Conservation (phyloP, 1,140 invertebrate genomes). For the Rhopalosiphum maidis region DNA sequence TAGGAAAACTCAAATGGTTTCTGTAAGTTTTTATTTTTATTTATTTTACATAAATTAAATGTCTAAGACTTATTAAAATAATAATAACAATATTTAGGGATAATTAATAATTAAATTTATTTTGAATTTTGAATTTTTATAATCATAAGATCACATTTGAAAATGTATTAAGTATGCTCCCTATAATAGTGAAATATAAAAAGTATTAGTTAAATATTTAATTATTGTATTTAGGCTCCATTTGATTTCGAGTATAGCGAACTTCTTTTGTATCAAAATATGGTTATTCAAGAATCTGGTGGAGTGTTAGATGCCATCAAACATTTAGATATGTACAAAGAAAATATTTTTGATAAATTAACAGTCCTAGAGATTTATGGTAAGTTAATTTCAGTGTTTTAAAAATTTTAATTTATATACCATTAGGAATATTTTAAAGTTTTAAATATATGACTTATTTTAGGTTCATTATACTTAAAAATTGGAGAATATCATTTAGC, state of each 20-base stretch:
- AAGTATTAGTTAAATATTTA: neutral
- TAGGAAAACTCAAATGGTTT: conserved; percentile 59
- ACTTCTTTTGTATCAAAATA: conserved; percentile 94
- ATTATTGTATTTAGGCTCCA: conserved; percentile 67
- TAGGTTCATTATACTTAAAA: conserved; percentile 71
- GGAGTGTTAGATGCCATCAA: conserved; percentile 78
- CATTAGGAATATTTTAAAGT: neutral
- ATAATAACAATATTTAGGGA: too few relatives aligned
- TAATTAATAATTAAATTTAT: too few relatives aligned
- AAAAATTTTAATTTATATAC: neutral
- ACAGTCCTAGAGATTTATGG: conserved; percentile 88
- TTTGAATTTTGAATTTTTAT: too few relatives aligned
- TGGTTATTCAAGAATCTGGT: conserved; percentile 93
- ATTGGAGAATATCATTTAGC: conserved; percentile 75
- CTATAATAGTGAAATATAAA: too few relatives aligned
- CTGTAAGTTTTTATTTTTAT: conserved; percentile 54
- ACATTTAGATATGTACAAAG: conserved; percentile 85
- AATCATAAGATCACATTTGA: too few relatives aligned
- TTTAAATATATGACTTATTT: conserved; percentile 59
- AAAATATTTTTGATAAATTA: conserved; percentile 93
- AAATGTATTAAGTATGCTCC: too few relatives aligned
- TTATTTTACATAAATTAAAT: neutral
- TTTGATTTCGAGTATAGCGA: conserved; percentile 98
- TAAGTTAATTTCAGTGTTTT: conserved; percentile 61
- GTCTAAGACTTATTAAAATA: neutral